Base-by-base conservation (phyloP, 2,888 invertebrate genomes). In the Ganaspis brasiliensis region DNA sequence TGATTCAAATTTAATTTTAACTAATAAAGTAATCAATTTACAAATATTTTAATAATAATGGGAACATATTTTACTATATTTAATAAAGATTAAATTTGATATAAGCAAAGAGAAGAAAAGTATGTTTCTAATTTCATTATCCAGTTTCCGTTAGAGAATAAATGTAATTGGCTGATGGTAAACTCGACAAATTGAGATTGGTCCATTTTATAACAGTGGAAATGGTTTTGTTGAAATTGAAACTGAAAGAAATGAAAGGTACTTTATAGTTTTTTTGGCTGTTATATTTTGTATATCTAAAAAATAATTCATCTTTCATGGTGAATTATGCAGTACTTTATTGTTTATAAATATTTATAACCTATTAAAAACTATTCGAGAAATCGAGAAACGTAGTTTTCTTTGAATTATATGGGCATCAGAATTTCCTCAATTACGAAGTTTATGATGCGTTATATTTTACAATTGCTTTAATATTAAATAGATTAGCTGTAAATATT, bases 221-320 rank as follows among this genome's bases (percentile, higher is more conserved):
- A 52, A 52, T 19, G 19, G 9, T 52, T 52, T 2, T 31, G 31
- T 31, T 2, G 31, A 31, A 16, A 6, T 31, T 31, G 6, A 31
- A 31, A 31, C 31, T 31, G 31, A 2, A 19, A 19, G 49, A 49
- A 19, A 19, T 16, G 19, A 52, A 52, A 52, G 52, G 52, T 52
- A 52, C 52, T 52, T 52, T 52, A 57, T 57, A 57, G 6, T 8
- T 57, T 14, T 56, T 57, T n/a, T 26, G 24, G 12, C 24, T 26
- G 26, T 52, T 52, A 52, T 52, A 63, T 63, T 63, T 63, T 63
- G 61, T 35, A 61, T 21, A 37, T 63, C 61, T 63, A 63, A 40
- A 63, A 63, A 63, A 63, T 63, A 63, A 63, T 45, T n/a, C 24
- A 67, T 63, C 63, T 45, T 67, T 67, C 63, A 21, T 67, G 61